A percentile compares a stretch with the other conserved stretches of the same genome.
phyloP scores from a whole-genome alignment of 2,797 vertebrate genomes.

The Lemur catta region DNA sequence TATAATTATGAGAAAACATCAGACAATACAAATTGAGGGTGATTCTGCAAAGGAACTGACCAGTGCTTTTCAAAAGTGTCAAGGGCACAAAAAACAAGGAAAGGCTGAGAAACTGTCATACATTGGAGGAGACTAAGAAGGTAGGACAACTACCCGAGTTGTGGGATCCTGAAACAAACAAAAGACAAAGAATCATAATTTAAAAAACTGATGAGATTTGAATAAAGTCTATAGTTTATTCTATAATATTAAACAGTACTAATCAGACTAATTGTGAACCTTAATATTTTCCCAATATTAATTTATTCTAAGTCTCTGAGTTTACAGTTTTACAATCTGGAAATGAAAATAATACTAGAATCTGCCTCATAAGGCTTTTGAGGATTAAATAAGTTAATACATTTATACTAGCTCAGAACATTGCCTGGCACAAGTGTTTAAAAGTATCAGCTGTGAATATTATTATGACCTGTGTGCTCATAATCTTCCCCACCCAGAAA shows the following conservation, averaged over 20 bases:
- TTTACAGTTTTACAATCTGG: neutral
- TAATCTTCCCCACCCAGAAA: neutral
- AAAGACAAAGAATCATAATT: neutral
- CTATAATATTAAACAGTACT: neutral
- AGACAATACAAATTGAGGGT: neutral
- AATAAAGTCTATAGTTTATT: neutral
- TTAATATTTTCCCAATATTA: neutral
- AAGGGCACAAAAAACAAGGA: neutral
- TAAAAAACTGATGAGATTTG: neutral
- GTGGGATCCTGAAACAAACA: neutral
- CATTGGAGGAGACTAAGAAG: neutral
- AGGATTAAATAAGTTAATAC: neutral
- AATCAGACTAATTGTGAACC: neutral
- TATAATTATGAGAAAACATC: neutral
- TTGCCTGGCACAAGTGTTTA: neutral
- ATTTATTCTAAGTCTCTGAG: neutral
- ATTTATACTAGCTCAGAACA: neutral
- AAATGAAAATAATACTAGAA: constrained; percentile 3
- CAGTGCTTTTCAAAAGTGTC: neutral
- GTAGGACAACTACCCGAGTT: neutral
- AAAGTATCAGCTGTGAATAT: neutral
- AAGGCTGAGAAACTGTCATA: neutral
- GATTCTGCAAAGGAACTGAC: neutral
- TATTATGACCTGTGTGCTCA: neutral
- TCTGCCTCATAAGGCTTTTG: neutral